Evolutionary conservation across 1,140 invertebrate species (phyloP).

Genomic region (Lasioglossum albipes): DNA sequence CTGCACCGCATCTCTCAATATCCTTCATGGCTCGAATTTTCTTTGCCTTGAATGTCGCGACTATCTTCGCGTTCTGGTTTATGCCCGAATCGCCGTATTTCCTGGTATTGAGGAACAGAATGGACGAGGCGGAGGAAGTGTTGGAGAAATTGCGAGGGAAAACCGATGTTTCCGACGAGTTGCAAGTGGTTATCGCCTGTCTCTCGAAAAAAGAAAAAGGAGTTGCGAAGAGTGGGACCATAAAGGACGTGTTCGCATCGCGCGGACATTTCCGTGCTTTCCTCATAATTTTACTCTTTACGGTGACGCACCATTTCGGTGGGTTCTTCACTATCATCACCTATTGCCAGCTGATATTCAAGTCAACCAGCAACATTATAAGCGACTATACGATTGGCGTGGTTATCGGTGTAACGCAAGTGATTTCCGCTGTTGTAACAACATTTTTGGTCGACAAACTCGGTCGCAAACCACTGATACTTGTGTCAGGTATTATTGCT

Average conservation of each 20-base stretch:
- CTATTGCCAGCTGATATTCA: constrained; percentile 87
- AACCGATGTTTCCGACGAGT: constrained; percentile 69
- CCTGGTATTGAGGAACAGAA: constrained; percentile 37
- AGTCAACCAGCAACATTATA: constrained; percentile 80
- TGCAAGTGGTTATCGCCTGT: constrained; percentile 71
- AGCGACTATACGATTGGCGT: constrained; percentile 76
- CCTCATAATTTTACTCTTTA: constrained; percentile 83
- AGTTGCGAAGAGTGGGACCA: constrained; percentile 21
- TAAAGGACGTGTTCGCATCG: constrained; percentile 81
- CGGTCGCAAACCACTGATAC: constrained; percentile 79
- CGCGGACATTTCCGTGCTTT: constrained; percentile 83
- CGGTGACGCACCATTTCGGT: constrained; percentile 86
- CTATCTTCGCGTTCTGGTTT: constrained; percentile 72
- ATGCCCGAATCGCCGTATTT: constrained; percentile 80
- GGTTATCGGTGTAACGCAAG: constrained; percentile 79
- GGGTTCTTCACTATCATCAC: constrained; percentile 86
- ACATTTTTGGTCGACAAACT: constrained; percentile 75
- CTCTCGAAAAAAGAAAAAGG: constrained; percentile 77
- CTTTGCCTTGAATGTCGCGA: constrained; percentile 69
- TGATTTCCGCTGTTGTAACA: constrained; percentile 68
- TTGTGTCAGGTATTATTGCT: constrained; percentile 65
- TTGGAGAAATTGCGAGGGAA: constrained; percentile 59
- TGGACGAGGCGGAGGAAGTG: constrained; percentile 52
- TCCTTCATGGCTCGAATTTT: constrained; percentile 59
- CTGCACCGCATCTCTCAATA: constrained; percentile 66